Percentiles rank a stretch among this genome's conserved stretches.
Conservation (phyloP, 2,113 vertebrate genomes). For the Phainopepla nitens region DNA sequence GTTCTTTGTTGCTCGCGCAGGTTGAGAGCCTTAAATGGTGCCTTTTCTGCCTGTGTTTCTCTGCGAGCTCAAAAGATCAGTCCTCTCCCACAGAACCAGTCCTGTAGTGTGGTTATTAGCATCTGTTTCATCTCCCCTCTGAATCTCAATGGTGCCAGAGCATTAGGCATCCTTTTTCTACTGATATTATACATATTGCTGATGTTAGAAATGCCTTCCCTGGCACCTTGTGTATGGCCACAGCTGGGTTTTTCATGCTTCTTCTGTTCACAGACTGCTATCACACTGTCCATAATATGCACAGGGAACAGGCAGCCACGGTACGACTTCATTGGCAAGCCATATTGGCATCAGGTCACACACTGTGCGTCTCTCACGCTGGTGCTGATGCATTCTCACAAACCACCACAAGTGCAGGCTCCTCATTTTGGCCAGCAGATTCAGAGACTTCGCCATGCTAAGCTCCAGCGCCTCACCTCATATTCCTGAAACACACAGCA, state of each 20-base stretch:
- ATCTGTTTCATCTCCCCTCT: not conserved
- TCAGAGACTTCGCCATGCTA: not conserved
- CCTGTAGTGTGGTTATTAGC: not conserved
- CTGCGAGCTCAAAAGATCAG: not conserved
- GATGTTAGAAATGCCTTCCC: not conserved
- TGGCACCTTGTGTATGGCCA: not conserved
- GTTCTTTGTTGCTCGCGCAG: not conserved
- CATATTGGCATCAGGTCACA: not conserved
- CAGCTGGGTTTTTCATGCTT: not conserved
- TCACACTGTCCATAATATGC: not conserved
- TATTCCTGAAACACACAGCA: not conserved
- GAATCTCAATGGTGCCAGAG: not conserved
- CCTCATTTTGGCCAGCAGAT: not conserved
- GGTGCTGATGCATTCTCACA: not conserved
- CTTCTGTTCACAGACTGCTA: not conserved
- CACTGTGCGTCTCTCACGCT: rapidly evolving
- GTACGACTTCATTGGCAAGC: not conserved
- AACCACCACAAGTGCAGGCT: rapidly evolving
- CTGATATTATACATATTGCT: not conserved
- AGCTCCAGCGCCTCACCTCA: not conserved
- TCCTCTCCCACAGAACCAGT: not conserved
- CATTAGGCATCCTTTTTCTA: not conserved
- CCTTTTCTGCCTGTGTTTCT: not conserved
- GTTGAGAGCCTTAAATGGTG: not conserved
- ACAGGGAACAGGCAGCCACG: not conserved